Evolutionary conservation across 2,888 invertebrate species (phyloP).

Genomic region (Agrotis segetum): DNA sequence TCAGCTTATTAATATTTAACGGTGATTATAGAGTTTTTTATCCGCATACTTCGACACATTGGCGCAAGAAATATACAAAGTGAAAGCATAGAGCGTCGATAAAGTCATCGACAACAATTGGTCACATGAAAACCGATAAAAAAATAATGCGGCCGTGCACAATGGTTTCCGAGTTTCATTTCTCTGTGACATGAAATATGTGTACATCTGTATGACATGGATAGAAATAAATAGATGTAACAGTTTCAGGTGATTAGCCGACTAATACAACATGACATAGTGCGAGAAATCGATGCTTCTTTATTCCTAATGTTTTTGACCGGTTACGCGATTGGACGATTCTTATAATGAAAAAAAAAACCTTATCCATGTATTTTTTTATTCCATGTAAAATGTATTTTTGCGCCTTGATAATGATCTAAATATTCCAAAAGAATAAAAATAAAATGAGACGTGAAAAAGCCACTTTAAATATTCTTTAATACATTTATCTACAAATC

Average conservation of each 20-base stretch:
- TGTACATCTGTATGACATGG: conserved; percentile 53
- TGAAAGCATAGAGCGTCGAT: conserved; percentile 82
- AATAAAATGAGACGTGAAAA: background rate
- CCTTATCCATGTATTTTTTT: background rate
- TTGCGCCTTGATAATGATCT: background rate
- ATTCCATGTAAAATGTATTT: background rate
- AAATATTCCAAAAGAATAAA: background rate
- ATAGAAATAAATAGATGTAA: conserved; percentile 42
- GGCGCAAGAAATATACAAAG: conserved; percentile 71
- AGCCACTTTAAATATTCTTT: background rate
- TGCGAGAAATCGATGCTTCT: conserved; percentile 1
- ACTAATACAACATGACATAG: too few species aligned
- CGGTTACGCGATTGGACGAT: background rate
- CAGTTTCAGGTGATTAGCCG: conserved; percentile 24
- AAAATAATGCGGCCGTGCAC: conserved; percentile 74
- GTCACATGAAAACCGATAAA: conserved; percentile 75
- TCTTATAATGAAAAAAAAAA: background rate
- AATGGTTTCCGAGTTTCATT: conserved; percentile 80
- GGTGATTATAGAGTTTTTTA: conserved; percentile 54
- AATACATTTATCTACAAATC: conserved; percentile 9
- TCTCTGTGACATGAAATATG: conserved; percentile 64
- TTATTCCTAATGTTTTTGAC: background rate
- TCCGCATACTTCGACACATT: conserved; percentile 55
- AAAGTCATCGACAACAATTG: conserved; percentile 78
- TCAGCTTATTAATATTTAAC: conserved; percentile 57